phyloP scores from a whole-genome alignment of 2,113 vertebrate species.

The Hylia prasina region DNA sequence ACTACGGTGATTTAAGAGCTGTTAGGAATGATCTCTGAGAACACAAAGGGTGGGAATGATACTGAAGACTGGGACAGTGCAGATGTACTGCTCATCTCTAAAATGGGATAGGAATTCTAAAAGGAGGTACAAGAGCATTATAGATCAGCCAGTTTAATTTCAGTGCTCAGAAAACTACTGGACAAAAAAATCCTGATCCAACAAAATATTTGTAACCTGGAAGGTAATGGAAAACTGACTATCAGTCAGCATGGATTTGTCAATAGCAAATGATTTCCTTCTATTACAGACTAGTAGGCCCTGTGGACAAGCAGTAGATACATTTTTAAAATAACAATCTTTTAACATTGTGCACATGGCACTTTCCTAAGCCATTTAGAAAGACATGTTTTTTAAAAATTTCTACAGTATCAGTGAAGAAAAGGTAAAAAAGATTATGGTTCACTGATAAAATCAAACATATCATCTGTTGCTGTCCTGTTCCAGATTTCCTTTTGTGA shows the following conservation, averaged over 20 bases:
- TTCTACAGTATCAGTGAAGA: accelerated
- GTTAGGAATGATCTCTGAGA: not conserved
- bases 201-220: not conserved
- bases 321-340: not conserved
- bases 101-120: not conserved
- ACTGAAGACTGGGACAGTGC: not conserved
- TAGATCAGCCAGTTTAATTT: not conserved
- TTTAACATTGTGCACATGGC: not conserved
- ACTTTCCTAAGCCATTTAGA: not conserved
- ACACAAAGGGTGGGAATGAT: not conserved
- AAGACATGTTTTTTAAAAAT: not conserved
- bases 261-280: not conserved
- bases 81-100: not conserved
- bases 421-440: not conserved
- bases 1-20: not conserved
- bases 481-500: not conserved
- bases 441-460: not conserved
- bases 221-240: not conserved
- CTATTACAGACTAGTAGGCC: not conserved
- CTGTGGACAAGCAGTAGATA: not conserved
- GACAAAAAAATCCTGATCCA: not conserved
- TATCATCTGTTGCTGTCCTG: not conserved
- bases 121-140: not conserved
- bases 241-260: not conserved
- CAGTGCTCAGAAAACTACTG: not conserved